These are phyloP conservation scores for Euwallacea similis DNA, from an alignment of 1,140 invertebrate genomes.

Conservation along the genomic window DNA sequence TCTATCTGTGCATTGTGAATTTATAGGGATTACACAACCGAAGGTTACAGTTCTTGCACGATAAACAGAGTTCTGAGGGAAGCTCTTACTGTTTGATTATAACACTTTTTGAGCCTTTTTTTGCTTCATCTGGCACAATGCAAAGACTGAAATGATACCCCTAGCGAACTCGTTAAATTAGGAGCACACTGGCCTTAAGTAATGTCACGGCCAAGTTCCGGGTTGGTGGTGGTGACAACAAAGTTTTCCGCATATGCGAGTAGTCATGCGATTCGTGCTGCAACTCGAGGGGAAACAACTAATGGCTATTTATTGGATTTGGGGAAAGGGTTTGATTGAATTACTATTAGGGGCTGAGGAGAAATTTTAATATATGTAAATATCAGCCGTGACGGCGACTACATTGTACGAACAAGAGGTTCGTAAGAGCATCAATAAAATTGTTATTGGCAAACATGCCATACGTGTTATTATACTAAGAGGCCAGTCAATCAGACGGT, in stretches of 20 bases:
- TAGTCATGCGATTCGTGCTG: slow-evolving; percentile 3
- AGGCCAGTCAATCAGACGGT: slow-evolving; percentile 19
- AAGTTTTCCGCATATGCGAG: background rate
- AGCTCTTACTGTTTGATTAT: background rate
- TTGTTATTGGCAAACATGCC: slow-evolving; percentile 17
- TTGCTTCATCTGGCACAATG: too few species aligned
- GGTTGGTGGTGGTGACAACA: background rate
- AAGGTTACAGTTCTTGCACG: too few species aligned
- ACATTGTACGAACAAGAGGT: too few species aligned
- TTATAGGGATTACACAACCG: too few species aligned
- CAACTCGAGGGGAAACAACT: background rate
- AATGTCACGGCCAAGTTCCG: background rate
- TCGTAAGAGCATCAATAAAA: background rate
- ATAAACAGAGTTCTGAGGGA: too few species aligned
- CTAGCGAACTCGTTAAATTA: too few species aligned
- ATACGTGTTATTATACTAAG: slow-evolving; percentile 22
- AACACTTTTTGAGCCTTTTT: background rate
- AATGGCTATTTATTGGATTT: background rate
- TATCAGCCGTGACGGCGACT: too few species aligned
- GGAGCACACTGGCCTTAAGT: background rate
- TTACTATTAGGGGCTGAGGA: background rate
- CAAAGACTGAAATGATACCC: background rate
- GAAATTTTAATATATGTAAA: background rate
- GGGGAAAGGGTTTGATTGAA: background rate
- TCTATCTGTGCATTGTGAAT: too few species aligned